Evolutionary conservation across 2,113 vertebrate species (phyloP).

Genomic region (Colossoma macropomum): DNA sequence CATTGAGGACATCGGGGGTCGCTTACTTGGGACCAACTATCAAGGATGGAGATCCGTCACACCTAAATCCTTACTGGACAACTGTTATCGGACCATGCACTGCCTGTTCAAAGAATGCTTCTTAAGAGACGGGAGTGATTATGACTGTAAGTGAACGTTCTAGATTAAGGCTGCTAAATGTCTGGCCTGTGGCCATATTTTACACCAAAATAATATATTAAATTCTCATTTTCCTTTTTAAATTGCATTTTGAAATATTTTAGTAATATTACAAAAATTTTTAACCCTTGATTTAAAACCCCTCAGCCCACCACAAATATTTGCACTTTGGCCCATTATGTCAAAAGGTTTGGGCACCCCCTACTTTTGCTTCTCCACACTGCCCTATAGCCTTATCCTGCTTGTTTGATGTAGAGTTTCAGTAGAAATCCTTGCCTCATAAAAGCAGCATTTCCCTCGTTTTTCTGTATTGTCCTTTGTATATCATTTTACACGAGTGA

Average conservation of each 20-base stretch:
- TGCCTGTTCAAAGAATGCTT: conserved; percentile 78
- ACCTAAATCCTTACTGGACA: conserved; percentile 79
- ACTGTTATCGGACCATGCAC: conserved; percentile 75
- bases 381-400: background rate
- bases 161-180: background rate
- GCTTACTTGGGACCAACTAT: conserved; percentile 59
- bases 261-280: too few species aligned
- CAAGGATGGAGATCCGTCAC: conserved; percentile 66
- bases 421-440: background rate
- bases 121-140: conserved; percentile 34
- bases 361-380: background rate
- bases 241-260: too few species aligned
- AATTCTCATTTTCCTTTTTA: too few species aligned
- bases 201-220: too few species aligned
- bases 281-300: too few species aligned
- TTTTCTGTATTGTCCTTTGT: background rate
- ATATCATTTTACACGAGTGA: background rate
- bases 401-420: too few species aligned
- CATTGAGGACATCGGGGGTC: conserved; percentile 67
- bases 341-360: too few species aligned
- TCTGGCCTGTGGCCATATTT: too few species aligned
- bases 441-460: background rate
- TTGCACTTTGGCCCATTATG: too few species aligned
- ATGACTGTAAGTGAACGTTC: conserved; percentile 70
- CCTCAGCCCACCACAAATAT: too few species aligned